Percentiles rank a stretch among this genome's conserved stretches.
phyloP scores from a whole-genome alignment of 1,140 invertebrate species.

The Theocolax elegans region DNA sequence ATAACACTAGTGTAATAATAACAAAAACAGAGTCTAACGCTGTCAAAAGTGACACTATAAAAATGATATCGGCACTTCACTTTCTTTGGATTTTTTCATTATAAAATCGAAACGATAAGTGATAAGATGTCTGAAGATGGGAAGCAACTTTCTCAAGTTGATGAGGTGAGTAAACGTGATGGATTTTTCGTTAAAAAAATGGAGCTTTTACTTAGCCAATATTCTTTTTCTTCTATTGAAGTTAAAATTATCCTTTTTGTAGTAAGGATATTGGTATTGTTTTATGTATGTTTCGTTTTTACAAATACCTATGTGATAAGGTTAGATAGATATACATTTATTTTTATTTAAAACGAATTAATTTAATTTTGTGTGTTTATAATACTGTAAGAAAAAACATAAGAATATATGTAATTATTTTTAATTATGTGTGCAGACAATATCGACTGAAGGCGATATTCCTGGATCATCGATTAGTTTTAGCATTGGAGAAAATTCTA shows the following conservation, averaged over 20 bases:
- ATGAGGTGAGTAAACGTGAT: conserved; percentile 47
- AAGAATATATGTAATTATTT: not conserved
- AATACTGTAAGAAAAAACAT: no score
- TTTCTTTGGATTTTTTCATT: conserved; percentile 5
- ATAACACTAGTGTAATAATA: not conserved
- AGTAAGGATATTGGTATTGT: no score
- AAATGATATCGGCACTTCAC: not conserved
- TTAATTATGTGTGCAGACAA: conserved; percentile 42
- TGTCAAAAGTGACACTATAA: not conserved
- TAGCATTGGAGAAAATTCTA: conserved; percentile 55
- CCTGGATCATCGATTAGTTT: conserved; percentile 55
- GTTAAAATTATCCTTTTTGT: no score
- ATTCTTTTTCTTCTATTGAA: not conserved
- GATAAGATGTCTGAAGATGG: conserved; percentile 43
- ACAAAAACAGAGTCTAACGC: not conserved
- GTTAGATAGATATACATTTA: no score
- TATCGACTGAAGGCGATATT: conserved; percentile 53
- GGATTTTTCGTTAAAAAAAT: not conserved
- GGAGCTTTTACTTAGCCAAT: not conserved
- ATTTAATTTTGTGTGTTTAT: no score
- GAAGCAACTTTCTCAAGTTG: conserved; percentile 40
- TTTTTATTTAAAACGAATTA: no score
- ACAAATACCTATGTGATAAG: no score
- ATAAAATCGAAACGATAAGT: not conserved
- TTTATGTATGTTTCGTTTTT: no score